A percentile compares a stretch with the other conserved stretches of the same genome.
phyloP scores from a whole-genome alignment of 2,113 vertebrate species.

The Myiozetetes cayanensis region DNA sequence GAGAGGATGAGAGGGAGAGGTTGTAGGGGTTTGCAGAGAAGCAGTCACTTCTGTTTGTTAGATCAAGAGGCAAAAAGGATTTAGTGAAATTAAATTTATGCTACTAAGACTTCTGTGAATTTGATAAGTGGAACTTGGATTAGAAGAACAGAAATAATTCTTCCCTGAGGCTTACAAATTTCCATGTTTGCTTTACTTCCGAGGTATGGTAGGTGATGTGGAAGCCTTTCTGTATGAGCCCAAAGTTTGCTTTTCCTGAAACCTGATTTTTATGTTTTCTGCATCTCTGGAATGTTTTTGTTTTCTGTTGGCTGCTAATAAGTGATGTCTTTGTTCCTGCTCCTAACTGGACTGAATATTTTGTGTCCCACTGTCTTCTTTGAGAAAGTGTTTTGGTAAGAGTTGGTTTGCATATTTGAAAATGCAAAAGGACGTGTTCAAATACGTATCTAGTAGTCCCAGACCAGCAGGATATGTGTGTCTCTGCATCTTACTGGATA shows the following conservation, averaged over 20 bases:
- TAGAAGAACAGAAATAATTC: background rate
- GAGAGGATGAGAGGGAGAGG: background rate
- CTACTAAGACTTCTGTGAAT: background rate
- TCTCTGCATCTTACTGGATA: background rate
- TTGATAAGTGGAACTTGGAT: background rate
- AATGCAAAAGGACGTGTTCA: background rate
- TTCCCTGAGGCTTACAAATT: background rate
- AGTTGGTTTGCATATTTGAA: background rate
- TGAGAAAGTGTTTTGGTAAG: background rate
- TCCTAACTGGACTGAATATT: background rate
- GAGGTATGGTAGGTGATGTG: background rate
- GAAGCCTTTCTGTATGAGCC: background rate
- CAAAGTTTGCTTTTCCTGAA: background rate
- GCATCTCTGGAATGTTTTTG: background rate
- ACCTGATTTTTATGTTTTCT: background rate
- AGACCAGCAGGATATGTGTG: background rate
- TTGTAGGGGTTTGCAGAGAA: background rate
- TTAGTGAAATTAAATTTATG: background rate
- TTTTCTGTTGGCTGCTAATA: background rate
- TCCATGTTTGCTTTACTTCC: background rate
- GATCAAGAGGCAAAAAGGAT: background rate
- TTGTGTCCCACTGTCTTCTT: background rate
- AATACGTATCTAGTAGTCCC: background rate
- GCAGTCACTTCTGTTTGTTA: background rate
- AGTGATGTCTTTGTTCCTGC: background rate